phyloP scores from a whole-genome alignment of 2,113 vertebrate genomes.

The Rhipidura dahli region DNA sequence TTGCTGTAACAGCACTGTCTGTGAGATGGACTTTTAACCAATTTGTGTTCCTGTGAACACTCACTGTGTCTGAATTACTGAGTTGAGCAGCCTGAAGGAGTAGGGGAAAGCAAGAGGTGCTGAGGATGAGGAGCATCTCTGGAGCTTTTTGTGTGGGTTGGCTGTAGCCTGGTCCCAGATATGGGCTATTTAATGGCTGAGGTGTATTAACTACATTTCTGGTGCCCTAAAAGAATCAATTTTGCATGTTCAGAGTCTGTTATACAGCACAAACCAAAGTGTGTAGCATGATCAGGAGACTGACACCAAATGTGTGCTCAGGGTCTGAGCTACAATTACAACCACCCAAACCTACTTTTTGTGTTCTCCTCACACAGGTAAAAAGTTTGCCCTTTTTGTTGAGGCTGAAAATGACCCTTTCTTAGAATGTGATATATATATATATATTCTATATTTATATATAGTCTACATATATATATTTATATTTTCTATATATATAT shows the following conservation, averaged over 20 bases:
- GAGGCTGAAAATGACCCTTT: background rate
- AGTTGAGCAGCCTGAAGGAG: background rate
- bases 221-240: background rate
- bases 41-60: background rate
- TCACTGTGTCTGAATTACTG: background rate
- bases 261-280: background rate
- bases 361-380: background rate
- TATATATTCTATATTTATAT: no score
- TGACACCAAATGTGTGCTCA: accelerated
- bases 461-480: background rate
- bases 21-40: background rate
- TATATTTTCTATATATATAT: no score
- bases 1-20: background rate
- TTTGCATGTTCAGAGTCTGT: background rate
- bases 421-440: no score
- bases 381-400: background rate
- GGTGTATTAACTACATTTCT: background rate
- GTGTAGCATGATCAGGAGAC: background rate
- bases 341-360: background rate
- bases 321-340: background rate
- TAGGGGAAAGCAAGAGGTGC: background rate
- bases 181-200: background rate
- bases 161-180: background rate
- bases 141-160: background rate
- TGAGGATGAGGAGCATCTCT: background rate